Evolutionary conservation across 2,888 invertebrate genomes (phyloP), one percentile per base, ranked within the genome.

Genomic region (Tetranychus piercei): DNA sequence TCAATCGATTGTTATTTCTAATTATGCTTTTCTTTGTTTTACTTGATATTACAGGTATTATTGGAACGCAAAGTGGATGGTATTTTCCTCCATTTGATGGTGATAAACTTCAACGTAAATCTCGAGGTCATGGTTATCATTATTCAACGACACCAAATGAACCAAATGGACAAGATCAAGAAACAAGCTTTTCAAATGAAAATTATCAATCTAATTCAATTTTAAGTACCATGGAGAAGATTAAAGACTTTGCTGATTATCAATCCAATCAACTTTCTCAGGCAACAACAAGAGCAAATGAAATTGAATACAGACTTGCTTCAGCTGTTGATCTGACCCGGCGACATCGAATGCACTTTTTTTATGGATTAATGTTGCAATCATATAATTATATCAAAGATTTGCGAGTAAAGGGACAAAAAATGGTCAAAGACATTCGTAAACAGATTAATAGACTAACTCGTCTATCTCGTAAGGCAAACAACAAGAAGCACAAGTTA

Each of bases 11-110:
- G 55, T 55, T 55, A 55, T 55, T 55, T 55, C 55, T 55, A 55
- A 55, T 55, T 55, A 55, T 15, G 15, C 34, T 34, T 34, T 55
- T 55, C 2, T 7, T 55, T 9, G 15, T 55, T 55, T 15, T 55
- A 55, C 15, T 55, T 55, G 4, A 55, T 55, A 18, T 22, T 11
- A 69, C 22, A 69, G 69, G 69, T 23, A 23, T 69, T 20, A 69
- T 20, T 23, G 22, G 22, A 69, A 20, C 69, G 11, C 20, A 69
- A 4, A 69, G 69, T 69, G 34, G 34, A 20, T 69, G 69, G 69
- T 23, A 69, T 69, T 69, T 69, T 69, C 69, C 69, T 69, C 69
- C 69, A 23, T 69, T 69, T 22, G 69, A 55, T 15, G 15, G 55
- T 55, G 55, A 55, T 55, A 55, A 55, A 55, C 15, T 55, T 55